These are phyloP conservation scores for Microcaecilia unicolor DNA, from an alignment of 2,797 vertebrate genomes.

Conservation along the genomic window DNA sequence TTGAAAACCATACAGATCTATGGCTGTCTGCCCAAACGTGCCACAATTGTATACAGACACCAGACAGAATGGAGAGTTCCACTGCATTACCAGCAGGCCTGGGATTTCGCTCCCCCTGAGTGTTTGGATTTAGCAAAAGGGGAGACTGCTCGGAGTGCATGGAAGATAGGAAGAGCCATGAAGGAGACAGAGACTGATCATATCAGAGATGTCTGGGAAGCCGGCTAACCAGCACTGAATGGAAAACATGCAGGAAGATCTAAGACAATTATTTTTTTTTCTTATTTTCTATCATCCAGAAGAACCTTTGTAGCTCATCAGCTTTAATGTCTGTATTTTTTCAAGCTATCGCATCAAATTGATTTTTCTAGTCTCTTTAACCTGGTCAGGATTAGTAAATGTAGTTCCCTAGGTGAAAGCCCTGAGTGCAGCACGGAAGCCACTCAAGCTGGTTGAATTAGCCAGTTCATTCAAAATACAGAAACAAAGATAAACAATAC, in stretches of 20 bases:
- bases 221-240: background rate
- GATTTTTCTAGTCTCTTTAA: conserved; percentile 54
- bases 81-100: too few relatives aligned
- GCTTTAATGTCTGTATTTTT: conserved; percentile 1
- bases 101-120: accelerated
- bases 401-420: conserved; percentile 36
- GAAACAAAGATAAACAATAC: too few relatives aligned
- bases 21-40: accelerated
- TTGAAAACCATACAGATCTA: background rate
- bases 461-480: too few relatives aligned
- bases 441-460: conserved; percentile 6
- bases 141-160: accelerated
- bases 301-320: conserved; percentile 7
- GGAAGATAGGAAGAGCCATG: background rate
- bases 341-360: conserved; percentile 41
- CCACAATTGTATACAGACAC: accelerated
- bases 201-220: background rate
- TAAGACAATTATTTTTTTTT: background rate
- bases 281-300: background rate
- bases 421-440: conserved; percentile 27
- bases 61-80: background rate
- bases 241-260: conserved; percentile 1
- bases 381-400: conserved; percentile 34
- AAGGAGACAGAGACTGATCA: background rate
- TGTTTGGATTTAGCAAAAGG: background rate